Conservation (phyloP, 2,797 vertebrate genomes). For the Hippoglossus hippoglossus region DNA sequence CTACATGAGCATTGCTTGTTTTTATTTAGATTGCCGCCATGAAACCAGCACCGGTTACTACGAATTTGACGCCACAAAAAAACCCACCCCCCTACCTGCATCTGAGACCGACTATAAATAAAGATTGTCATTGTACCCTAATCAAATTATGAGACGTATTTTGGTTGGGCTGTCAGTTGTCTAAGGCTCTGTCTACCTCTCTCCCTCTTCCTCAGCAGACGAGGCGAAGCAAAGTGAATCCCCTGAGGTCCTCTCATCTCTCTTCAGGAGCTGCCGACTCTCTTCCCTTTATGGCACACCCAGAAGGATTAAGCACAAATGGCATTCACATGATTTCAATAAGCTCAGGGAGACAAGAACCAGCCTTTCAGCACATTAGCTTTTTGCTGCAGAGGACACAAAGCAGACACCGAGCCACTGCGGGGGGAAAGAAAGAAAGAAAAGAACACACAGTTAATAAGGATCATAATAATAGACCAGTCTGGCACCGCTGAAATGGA, state of each 20-base stretch:
- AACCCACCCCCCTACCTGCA: slow-evolving; percentile 56
- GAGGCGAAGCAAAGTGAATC: slow-evolving; percentile 77
- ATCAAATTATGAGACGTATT: slow-evolving; percentile 86
- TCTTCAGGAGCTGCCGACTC: slow-evolving; percentile 83
- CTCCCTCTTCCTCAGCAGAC: slow-evolving; percentile 64
- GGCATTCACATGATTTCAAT: slow-evolving; percentile 87
- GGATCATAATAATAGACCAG: slow-evolving; percentile 77
- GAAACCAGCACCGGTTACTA: slow-evolving; percentile 71
- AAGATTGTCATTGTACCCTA: slow-evolving; percentile 86
- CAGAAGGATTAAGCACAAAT: slow-evolving; percentile 86
- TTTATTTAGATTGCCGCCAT: slow-evolving; percentile 69
- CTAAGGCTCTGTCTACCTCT: slow-evolving; percentile 60
- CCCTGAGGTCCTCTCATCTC: slow-evolving; percentile 85
- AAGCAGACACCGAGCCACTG: slow-evolving; percentile 77
- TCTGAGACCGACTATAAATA: slow-evolving; percentile 85
- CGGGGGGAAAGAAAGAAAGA: slow-evolving; percentile 41
- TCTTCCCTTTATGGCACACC: slow-evolving; percentile 82
- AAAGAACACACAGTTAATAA: slow-evolving; percentile 71
- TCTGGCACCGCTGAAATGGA: slow-evolving; percentile 74
- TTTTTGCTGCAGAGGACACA: slow-evolving; percentile 82
- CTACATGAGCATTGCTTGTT: slow-evolving; percentile 67
- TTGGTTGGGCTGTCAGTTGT: slow-evolving; percentile 84
- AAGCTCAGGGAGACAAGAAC: slow-evolving; percentile 81
- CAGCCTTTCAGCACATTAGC: slow-evolving; percentile 84
- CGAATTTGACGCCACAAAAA: slow-evolving; percentile 69